Base-by-base conservation (phyloP, 1,140 invertebrate genomes). In the Philaenus spumarius region DNA sequence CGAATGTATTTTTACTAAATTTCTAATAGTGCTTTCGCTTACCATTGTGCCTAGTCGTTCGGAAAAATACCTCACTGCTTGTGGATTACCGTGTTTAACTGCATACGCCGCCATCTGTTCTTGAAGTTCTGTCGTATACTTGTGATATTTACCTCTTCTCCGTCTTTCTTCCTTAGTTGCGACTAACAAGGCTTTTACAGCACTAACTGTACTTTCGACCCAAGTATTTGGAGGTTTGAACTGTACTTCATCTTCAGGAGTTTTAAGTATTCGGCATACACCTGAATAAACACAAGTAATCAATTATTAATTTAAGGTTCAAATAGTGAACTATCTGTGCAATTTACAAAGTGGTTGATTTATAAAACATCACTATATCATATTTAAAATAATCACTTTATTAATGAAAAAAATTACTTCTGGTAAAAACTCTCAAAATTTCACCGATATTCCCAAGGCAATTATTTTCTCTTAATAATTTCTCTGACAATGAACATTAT, bases 21-120 rank as follows among this genome's bases (percentile, higher is more conserved):
- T 74, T 48, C 72, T 60, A 19, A 74, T 66, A 23, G 70, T 72
- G 60, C 70, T 72, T 52, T 72, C 69, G 65, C 67, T 71, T 12
- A 73, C 67, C 9, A 61, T 50, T 14, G 58, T 63, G 22, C 69
- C 70, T 12, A 72, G 58, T n/a, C 46, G 9, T 42, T 71, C 65
- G 2, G 68, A 64, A 55, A 70, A 74, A 58, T 70, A 63, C 15
- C 65, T 57, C 20, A 70, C 64, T 9, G 72, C 66, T 12, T 64
- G 56, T 22, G 35, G 57, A 52, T 64, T 70, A 15, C 71, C 71
- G 63, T 69, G 64, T 43, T 69, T 65, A 34, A 65, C 54, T 6
- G 71, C 71, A 61, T 64, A 66, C 9, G 51, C 60, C 26, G 69
- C 72, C 55, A 74, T 74, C 47, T 71, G 65, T 52, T 72, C 69